These are phyloP conservation scores for Pollenia griseotomentosa DNA, from an alignment of 2,888 invertebrate species.

Conservation along the genomic window DNA sequence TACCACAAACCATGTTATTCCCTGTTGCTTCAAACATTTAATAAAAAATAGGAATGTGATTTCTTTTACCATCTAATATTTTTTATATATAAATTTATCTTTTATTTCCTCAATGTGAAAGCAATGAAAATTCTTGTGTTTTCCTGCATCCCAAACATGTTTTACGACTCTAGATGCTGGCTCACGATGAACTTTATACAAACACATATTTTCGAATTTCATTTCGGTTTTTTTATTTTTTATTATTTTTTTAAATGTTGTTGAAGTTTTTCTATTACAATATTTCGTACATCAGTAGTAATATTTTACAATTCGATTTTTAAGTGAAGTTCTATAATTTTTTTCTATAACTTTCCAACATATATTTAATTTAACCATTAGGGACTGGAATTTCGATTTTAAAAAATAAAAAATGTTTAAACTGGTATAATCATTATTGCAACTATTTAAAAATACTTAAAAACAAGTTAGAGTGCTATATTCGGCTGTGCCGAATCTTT, in stretches of 20 bases:
- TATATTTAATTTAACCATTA: constrained; percentile 38
- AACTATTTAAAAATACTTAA: no score
- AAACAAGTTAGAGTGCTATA: no score
- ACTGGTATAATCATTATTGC: no score
- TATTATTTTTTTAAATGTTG: background rate
- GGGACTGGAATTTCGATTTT: background rate
- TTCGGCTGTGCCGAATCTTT: no score
- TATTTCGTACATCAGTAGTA: constrained; percentile 48
- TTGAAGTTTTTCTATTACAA: constrained; percentile 52
- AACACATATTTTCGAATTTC: background rate
- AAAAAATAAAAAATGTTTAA: no score
- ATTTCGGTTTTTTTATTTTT: background rate
- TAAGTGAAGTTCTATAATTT: constrained; percentile 35
- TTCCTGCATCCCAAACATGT: constrained; percentile 31
- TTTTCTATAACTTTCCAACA: constrained; percentile 7
- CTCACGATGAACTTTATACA: background rate
- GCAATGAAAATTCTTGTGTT: constrained; percentile 46
- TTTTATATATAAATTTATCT: constrained; percentile 27
- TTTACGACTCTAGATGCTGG: constrained; percentile 34
- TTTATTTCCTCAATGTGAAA: constrained; percentile 37
- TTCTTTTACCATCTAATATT: background rate
- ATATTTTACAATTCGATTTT: constrained; percentile 66
- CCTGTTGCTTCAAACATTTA: background rate
- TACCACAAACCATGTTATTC: no score
- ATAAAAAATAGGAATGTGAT: background rate